A percentile compares a stretch with the other conserved stretches of the same genome.
These are phyloP conservation scores for Opisthograptis luteolata DNA, from an alignment of 2,888 invertebrate species.

Conservation along the genomic window DNA sequence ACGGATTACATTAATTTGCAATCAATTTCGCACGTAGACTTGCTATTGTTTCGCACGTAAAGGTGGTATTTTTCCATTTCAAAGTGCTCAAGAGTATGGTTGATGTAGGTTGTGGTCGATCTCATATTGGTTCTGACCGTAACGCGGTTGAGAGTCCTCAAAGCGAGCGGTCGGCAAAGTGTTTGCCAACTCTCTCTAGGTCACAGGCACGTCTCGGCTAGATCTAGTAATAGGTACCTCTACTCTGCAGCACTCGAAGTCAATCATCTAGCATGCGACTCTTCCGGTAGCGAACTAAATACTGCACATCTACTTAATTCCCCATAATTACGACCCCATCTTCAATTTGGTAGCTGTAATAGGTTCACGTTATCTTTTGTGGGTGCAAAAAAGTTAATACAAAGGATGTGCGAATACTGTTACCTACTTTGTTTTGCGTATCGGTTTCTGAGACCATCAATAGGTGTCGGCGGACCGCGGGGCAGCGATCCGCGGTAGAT, in stretches of 20 bases:
- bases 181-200: conserved; percentile 38
- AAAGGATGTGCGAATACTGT: conserved; percentile 73
- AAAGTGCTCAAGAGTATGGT: conserved; percentile 46
- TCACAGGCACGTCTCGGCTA: conserved; percentile 26
- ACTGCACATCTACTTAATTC: conserved; percentile 59
- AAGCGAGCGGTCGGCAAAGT: conserved; percentile 37
- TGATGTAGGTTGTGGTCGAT: conserved; percentile 71
- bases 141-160: conserved; percentile 53
- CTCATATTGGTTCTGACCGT: conserved; percentile 54
- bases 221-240: too few relatives aligned
- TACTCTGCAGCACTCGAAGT: conserved; percentile 27
- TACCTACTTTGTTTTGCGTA: conserved; percentile 72
- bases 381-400: conserved; percentile 63
- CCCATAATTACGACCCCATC: conserved; percentile 65
- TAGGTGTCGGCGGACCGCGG: conserved; percentile 51
- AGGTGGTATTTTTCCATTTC: conserved; percentile 65
- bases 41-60: conserved; percentile 65
- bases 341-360: conserved; percentile 74
- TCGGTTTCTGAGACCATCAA: conserved; percentile 68
- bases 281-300: conserved; percentile 54
- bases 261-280: conserved; percentile 31
- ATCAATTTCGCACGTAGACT: conserved; percentile 66
- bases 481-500: conserved; percentile 45
- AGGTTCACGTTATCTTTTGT: conserved; percentile 63
- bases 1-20: conserved; percentile 68